A percentile compares a stretch with the other conserved stretches of the same genome.
These are phyloP conservation scores for Lates japonicus DNA, from an alignment of 2,797 vertebrate genomes.

Conservation along the genomic window DNA sequence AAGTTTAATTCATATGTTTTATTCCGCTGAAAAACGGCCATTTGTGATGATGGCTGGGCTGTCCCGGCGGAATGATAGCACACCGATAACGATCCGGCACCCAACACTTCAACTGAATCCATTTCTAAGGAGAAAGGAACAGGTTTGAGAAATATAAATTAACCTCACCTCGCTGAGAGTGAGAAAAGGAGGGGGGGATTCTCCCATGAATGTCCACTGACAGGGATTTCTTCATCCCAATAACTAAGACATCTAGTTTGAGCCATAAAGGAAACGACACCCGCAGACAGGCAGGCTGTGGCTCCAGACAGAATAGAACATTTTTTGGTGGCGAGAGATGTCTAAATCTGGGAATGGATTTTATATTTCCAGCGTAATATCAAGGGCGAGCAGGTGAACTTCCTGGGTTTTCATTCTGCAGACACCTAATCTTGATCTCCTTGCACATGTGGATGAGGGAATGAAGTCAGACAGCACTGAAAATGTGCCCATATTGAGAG, in stretches of 20 bases:
- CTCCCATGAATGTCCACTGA: slow-evolving; percentile 82
- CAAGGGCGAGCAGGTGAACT: slow-evolving; percentile 85
- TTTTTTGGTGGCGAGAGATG: slow-evolving; percentile 79
- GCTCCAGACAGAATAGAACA: slow-evolving; percentile 79
- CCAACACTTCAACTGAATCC: slow-evolving; percentile 86
- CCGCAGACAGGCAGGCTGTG: slow-evolving; percentile 76
- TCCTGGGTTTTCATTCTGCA: slow-evolving; percentile 83
- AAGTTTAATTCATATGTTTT: slow-evolving; percentile 91
- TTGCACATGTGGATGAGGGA: slow-evolving; percentile 76
- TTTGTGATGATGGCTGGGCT: slow-evolving; percentile 86
- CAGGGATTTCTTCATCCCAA: slow-evolving; percentile 84
- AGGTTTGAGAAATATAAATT: slow-evolving; percentile 87
- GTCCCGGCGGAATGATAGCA: slow-evolving; percentile 84
- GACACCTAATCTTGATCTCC: slow-evolving; percentile 83
- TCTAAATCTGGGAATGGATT: slow-evolving; percentile 86
- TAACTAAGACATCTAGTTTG: slow-evolving; percentile 86
- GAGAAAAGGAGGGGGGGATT: slow-evolving; percentile 68
- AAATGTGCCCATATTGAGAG: slow-evolving; percentile 69
- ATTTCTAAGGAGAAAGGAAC: slow-evolving; percentile 85
- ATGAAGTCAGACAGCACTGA: slow-evolving; percentile 72
- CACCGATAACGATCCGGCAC: slow-evolving; percentile 81
- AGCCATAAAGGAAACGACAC: slow-evolving; percentile 78
- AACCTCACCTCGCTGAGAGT: slow-evolving; percentile 79
- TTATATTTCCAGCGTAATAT: slow-evolving; percentile 85
- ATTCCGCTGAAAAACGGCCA: slow-evolving; percentile 85